Percentiles rank a stretch among this genome's conserved stretches.
phyloP scores from a whole-genome alignment of 1,140 invertebrate species.

The Lucilia cuprina region DNA sequence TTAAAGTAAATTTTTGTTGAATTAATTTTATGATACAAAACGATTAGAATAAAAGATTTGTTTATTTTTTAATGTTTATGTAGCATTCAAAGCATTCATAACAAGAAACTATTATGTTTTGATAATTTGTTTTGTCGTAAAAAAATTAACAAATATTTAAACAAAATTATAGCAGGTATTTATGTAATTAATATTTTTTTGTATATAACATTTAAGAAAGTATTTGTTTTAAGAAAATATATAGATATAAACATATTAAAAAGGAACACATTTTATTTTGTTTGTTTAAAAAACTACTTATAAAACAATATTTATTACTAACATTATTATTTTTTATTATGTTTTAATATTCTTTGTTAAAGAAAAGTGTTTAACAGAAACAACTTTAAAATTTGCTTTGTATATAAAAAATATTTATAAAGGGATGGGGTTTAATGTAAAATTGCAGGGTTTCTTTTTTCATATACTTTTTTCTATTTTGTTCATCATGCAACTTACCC shows the following conservation, averaged over 20 bases:
- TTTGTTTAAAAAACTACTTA: not conserved
- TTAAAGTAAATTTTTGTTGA: not conserved
- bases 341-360: not conserved
- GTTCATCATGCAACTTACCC: conserved; percentile 70
- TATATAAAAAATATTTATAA: not conserved
- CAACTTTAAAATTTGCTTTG: conserved; percentile 19
- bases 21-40: not conserved
- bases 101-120: conserved; percentile 1
- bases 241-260: not conserved
- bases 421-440: not conserved
- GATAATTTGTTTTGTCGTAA: not conserved
- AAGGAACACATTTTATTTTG: not conserved
- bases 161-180: not conserved
- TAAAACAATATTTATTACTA: not conserved
- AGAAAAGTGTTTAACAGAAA: not conserved
- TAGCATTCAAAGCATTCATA: conserved; percentile 42
- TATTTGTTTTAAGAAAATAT: not conserved
- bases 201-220: conserved; percentile 10
- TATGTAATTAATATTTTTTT: not conserved
- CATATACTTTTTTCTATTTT: conserved; percentile 38
- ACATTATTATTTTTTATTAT: not conserved
- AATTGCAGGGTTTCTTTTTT: not conserved
- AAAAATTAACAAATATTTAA: not conserved
- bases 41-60: not conserved
- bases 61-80: not conserved